Evolutionary conservation across 2,113 vertebrate species (phyloP).

Genomic region (Clarias macrocephalus): DNA sequence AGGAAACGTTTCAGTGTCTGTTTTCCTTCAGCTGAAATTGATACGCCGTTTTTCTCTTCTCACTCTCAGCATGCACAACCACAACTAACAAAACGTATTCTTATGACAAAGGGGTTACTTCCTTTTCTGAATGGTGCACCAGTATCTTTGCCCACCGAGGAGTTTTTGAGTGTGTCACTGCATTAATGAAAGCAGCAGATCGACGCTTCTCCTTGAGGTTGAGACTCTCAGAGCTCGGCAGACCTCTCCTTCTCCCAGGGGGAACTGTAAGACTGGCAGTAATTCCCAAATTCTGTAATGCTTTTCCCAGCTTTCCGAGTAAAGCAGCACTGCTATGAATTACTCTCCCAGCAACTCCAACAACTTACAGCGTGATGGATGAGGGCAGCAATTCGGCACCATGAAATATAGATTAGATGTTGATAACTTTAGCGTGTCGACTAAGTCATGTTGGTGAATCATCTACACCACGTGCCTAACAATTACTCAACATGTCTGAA

Average conservation of each 20-base stretch:
- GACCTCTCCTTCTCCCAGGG: slow-evolving; percentile 83
- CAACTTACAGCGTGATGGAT: slow-evolving; percentile 54
- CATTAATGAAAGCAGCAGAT: slow-evolving; percentile 73
- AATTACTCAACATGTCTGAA: slow-evolving; percentile 10
- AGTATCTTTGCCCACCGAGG: slow-evolving; percentile 48
- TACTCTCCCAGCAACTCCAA: slow-evolving; percentile 57
- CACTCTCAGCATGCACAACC: slow-evolving; percentile 47
- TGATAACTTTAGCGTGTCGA: slow-evolving; percentile 28
- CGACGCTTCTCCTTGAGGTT: slow-evolving; percentile 56
- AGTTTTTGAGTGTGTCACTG: slow-evolving; percentile 60
- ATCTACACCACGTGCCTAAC: not conserved
- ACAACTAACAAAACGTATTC: slow-evolving; percentile 48
- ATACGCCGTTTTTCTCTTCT: slow-evolving; percentile 48
- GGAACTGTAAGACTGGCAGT: slow-evolving; percentile 84
- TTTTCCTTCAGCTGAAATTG: slow-evolving; percentile 35
- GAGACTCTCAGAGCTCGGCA: slow-evolving; percentile 69
- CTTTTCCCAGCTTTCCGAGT: slow-evolving; percentile 63
- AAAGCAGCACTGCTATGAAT: slow-evolving; percentile 60
- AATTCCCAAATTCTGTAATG: slow-evolving; percentile 75
- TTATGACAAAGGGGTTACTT: slow-evolving; percentile 58
- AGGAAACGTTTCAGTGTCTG: slow-evolving; percentile 28
- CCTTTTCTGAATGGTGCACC: slow-evolving; percentile 59
- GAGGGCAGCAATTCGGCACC: slow-evolving; percentile 32
- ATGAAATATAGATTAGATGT: slow-evolving; percentile 34
- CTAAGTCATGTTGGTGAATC: slow-evolving; percentile 19